phyloP scores from a whole-genome alignment of 1,140 invertebrate genomes.

The Phymastichus coffea region DNA sequence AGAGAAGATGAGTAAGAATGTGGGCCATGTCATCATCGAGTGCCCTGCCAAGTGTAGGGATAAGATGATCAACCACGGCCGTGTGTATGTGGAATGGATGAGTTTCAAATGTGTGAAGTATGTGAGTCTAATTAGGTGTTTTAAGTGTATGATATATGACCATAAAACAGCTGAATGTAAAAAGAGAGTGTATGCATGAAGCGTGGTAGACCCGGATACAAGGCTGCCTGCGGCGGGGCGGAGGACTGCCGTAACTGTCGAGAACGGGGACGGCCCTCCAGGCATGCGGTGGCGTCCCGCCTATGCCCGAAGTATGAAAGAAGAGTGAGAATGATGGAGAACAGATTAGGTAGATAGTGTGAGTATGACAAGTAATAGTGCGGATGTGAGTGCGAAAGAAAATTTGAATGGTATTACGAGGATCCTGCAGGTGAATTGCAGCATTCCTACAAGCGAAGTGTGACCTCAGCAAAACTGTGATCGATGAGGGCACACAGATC shows the following conservation, averaged over 20 bases:
- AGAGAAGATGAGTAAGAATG: too few species aligned
- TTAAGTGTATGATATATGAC: conserved; percentile 73
- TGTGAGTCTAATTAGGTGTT: too few species aligned
- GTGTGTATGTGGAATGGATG: too few species aligned
- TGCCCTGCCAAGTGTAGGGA: too few species aligned
- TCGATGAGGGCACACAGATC: too few species aligned
- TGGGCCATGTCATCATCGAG: too few species aligned
- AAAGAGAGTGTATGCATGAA: too few species aligned
- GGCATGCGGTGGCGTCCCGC: neutral
- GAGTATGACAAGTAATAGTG: too few species aligned
- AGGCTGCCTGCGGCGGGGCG: conserved; percentile 46
- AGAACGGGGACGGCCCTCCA: neutral
- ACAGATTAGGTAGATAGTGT: too few species aligned
- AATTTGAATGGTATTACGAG: neutral
- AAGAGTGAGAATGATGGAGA: neutral
- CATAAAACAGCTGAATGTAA: conserved; percentile 28
- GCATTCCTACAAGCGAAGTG: neutral
- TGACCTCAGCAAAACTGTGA: too few species aligned
- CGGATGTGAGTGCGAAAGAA: neutral
- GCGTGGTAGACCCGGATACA: conserved; percentile 61
- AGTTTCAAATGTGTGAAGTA: too few species aligned
- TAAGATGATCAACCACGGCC: too few species aligned
- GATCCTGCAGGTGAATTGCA: neutral
- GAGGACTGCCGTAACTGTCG: neutral
- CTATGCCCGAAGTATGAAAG: neutral